A percentile compares a stretch with the other conserved stretches of the same genome.
Evolutionary conservation across 2,113 vertebrate genomes (phyloP).

Genomic region (Labrus mixtus): DNA sequence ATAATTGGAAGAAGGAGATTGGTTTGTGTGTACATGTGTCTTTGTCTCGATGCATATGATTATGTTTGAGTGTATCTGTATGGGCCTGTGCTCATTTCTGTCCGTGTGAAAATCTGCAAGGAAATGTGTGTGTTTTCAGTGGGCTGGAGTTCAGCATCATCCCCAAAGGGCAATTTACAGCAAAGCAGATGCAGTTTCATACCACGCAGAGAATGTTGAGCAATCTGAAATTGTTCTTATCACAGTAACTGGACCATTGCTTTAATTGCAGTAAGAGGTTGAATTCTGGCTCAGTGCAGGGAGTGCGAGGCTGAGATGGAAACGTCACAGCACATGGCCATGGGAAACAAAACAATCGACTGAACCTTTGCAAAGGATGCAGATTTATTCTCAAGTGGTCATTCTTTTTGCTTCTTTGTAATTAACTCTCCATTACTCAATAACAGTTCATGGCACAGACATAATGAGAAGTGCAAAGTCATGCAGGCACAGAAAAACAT

Average conservation of each 20-base stretch:
- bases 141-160: conserved; percentile 47
- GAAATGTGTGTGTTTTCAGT: conserved; percentile 46
- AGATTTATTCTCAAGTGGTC: conserved; percentile 2
- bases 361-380: conserved; percentile 13
- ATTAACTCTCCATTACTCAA: conserved; percentile 12
- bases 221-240: conserved; percentile 73
- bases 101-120: conserved; percentile 5
- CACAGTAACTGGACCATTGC: conserved; percentile 62
- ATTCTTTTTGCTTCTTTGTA: background rate
- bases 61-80: background rate
- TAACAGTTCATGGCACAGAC: background rate
- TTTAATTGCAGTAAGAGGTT: conserved; percentile 69
- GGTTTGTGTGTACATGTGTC: background rate
- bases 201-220: conserved; percentile 61
- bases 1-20: conserved; percentile 13
- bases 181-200: conserved; percentile 59
- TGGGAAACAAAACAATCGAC: conserved; percentile 51
- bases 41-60: conserved; percentile 1
- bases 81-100: background rate
- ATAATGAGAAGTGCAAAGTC: background rate
- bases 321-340: conserved; percentile 35
- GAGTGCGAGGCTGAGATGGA: conserved; percentile 17
- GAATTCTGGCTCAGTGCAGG: conserved; percentile 46
- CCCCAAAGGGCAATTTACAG: conserved; percentile 69
- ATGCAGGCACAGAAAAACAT: background rate